Evolutionary conservation across 2,113 vertebrate species (phyloP).

Genomic region (Thunnus thynnus): DNA sequence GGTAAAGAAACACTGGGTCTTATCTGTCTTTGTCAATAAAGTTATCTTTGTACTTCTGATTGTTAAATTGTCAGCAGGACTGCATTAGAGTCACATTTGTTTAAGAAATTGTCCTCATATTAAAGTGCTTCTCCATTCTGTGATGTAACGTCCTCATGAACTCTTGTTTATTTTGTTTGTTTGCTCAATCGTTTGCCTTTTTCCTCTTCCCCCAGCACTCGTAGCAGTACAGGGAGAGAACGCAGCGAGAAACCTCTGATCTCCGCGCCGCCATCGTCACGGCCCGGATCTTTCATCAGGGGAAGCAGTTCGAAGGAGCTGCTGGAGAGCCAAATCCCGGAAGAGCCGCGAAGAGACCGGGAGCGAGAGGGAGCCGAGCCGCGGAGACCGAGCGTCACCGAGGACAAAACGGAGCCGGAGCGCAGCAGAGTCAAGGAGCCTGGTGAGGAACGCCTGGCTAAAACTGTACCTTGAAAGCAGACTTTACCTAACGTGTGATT

Average conservation of each 20-base stretch:
- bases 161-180: no score
- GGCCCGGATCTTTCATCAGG: slow-evolving; percentile 85
- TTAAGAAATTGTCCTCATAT: no score
- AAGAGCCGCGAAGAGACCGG: slow-evolving; percentile 84
- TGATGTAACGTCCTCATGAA: no score
- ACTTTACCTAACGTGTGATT: no score
- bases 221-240: slow-evolving; percentile 89
- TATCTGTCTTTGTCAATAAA: background rate
- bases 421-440: slow-evolving; percentile 84
- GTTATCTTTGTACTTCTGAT: background rate
- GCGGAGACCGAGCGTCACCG: slow-evolving; percentile 87
- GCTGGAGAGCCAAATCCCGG: slow-evolving; percentile 86
- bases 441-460: slow-evolving; percentile 64
- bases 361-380: slow-evolving; percentile 88
- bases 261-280: slow-evolving; percentile 69
- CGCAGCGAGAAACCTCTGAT: slow-evolving; percentile 91
- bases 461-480: background rate
- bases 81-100: no score
- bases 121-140: no score
- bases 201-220: slow-evolving; percentile 53
- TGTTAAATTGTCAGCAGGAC: background rate
- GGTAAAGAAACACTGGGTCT: slow-evolving; percentile 78
- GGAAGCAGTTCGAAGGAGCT: slow-evolving; percentile 91
- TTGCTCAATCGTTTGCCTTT: background rate
- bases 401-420: slow-evolving; percentile 86